Base-by-base conservation (phyloP, 2,113 vertebrate genomes). In the Corythaixoides concolor region DNA sequence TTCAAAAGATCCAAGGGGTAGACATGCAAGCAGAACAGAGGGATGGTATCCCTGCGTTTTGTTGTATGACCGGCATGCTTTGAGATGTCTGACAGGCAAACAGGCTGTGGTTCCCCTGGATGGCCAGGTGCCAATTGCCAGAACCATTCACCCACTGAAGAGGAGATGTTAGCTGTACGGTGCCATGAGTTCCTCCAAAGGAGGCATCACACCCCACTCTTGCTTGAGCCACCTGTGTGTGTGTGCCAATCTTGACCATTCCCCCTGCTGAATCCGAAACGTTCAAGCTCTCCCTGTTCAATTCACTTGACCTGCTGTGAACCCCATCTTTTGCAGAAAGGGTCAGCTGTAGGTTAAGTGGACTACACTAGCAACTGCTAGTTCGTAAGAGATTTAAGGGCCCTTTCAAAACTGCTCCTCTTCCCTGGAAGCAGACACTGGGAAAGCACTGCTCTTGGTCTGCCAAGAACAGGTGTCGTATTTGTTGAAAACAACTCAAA, bases 401-500 rank as follows among this genome's bases (percentile, higher is more conserved):
- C 21, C 17, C 24, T 78, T 94, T 94, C 62, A 62, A 52, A 73
- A 88, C 30, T 18, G 7, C n/a, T 69, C 41, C 17, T 39, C 58
- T 79, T 11, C 32, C 21, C 20, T 83, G 41, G n/a, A 91, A 93
- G 58, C 24, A 81, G 73, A 26, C 74, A 73, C 12, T 3, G 10
- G 2, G 2, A 91, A 87, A 75, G 15, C 33, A 53, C 8, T 49
- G 23, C 39, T 88, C 22, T 28, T 45, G 33, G 24, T 91, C 47
- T 79, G 70, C 53, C 28, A 47, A 39, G 12, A 88, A 37, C 70
- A 93, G 37, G 85, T 79, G 58, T 43, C 1, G 0, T 39, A 56
- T 39, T 91, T 68, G 12, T 41, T 83, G 63, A 93, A 80, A 92
- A 88, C 30, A 88, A 83, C 73, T 62, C 39, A 88, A 76, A 96